These are phyloP conservation scores for Penelope pileata DNA, from an alignment of 2,113 vertebrate genomes.

Conservation along the genomic window DNA sequence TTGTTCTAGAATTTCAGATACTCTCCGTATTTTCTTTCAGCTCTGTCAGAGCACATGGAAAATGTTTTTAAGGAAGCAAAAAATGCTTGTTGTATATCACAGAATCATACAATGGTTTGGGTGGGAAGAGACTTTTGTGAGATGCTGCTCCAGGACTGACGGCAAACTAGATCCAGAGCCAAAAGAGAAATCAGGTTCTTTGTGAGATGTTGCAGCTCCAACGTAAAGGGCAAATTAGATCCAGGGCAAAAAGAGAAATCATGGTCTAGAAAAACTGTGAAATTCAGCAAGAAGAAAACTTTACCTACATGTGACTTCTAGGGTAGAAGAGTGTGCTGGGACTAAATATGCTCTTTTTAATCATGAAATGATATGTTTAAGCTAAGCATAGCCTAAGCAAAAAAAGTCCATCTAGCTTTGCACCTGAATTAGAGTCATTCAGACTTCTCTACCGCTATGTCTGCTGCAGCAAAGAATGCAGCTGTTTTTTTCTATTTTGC, in stretches of 20 bases:
- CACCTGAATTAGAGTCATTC: not conserved
- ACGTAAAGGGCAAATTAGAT: not conserved
- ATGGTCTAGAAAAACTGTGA: not conserved
- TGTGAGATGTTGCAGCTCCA: not conserved
- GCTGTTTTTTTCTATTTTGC: slow-evolving; percentile 32
- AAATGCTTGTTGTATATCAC: not conserved
- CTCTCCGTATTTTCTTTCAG: not conserved
- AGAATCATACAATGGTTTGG: not conserved
- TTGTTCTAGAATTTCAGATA: not conserved
- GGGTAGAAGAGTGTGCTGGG: not conserved
- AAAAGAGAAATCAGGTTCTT: not conserved
- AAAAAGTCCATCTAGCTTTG: not conserved
- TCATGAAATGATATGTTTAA: not conserved
- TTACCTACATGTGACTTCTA: not conserved
- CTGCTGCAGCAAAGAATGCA: not conserved
- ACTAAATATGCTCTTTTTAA: not conserved
- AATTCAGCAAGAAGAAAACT: not conserved
- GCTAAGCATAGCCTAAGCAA: not conserved
- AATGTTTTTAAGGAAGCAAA: not conserved
- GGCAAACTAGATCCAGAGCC: not conserved
- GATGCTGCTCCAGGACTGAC: not conserved
- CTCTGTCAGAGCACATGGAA: not conserved
- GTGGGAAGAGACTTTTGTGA: not conserved
- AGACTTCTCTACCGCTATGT: not conserved
- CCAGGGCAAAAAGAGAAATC: not conserved